Conservation (phyloP, 2,797 vertebrate species). For the Sebastes kiyomatsui region DNA sequence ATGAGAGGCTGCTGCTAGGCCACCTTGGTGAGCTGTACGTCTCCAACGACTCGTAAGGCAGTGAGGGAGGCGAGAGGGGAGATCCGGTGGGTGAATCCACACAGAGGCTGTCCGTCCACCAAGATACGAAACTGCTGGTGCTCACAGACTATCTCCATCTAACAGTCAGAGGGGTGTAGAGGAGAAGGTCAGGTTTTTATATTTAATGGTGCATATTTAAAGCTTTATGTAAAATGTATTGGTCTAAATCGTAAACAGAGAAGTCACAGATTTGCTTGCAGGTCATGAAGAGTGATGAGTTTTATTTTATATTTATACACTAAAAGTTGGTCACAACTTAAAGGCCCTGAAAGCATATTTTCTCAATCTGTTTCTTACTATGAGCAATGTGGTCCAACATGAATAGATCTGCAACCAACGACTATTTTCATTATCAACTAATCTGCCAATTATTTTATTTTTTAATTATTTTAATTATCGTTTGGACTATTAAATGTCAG, state of each 20-base stretch:
- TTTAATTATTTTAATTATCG: no score
- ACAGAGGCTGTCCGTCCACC: constrained; percentile 91
- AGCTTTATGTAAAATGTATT: neutral
- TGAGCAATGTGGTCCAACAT: no score
- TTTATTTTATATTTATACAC: neutral
- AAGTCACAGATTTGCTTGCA: neutral
- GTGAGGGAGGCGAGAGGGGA: constrained; percentile 85
- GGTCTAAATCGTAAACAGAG: neutral
- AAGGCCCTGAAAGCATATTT: rapidly evolving
- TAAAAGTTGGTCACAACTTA: rapidly evolving
- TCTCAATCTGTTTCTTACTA: no score
- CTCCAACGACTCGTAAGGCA: constrained; percentile 86
- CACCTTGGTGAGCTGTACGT: constrained; percentile 92
- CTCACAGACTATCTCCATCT: constrained; percentile 95
- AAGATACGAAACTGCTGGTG: constrained; percentile 93
- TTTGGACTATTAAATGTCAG: no score
- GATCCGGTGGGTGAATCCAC: constrained; percentile 88
- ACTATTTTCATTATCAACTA: no score
- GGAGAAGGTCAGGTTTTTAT: neutral
- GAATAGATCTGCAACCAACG: rapidly evolving
- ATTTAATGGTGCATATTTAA: neutral
- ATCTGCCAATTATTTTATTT: no score
- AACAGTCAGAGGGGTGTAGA: neutral
- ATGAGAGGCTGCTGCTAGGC: constrained; percentile 73
- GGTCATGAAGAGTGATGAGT: neutral